Evolutionary conservation across 1,140 invertebrate genomes (phyloP).

Genomic region (Samia ricini): DNA sequence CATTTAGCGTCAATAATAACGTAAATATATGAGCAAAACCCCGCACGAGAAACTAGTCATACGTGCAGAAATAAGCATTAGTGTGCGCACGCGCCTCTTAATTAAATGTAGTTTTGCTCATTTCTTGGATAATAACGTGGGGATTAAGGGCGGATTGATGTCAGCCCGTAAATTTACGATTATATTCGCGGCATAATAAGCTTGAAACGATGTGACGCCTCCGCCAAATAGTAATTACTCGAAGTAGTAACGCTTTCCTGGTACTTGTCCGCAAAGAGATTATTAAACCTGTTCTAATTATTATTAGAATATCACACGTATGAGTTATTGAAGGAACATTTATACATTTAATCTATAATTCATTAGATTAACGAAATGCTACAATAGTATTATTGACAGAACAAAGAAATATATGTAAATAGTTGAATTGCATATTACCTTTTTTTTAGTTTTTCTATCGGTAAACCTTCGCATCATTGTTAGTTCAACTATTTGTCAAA

Average conservation of each 20-base stretch:
- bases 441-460: too few species aligned
- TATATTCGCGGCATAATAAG: neutral
- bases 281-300: neutral
- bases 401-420: too few species aligned
- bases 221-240: constrained; percentile 39
- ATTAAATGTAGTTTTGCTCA: constrained; percentile 64
- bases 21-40: neutral
- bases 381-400: too few species aligned
- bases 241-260: constrained; percentile 55
- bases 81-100: constrained; percentile 41
- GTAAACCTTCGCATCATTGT: too few species aligned
- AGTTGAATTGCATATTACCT: too few species aligned
- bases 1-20: neutral
- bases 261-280: constrained; percentile 11
- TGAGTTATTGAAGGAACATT: too few species aligned
- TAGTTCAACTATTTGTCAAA: too few species aligned
- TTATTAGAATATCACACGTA: neutral
- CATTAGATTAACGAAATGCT: too few species aligned
- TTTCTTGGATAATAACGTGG: constrained; percentile 57
- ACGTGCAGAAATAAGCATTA: constrained; percentile 49
- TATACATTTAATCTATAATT: too few species aligned
- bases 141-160: constrained; percentile 60
- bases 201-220: neutral
- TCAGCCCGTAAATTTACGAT: constrained; percentile 38
- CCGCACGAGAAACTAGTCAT: constrained; percentile 28